A percentile compares a stretch with the other conserved stretches of the same genome.
phyloP scores from a whole-genome alignment of 2,888 invertebrate genomes.

The Lasius platythorax region DNA sequence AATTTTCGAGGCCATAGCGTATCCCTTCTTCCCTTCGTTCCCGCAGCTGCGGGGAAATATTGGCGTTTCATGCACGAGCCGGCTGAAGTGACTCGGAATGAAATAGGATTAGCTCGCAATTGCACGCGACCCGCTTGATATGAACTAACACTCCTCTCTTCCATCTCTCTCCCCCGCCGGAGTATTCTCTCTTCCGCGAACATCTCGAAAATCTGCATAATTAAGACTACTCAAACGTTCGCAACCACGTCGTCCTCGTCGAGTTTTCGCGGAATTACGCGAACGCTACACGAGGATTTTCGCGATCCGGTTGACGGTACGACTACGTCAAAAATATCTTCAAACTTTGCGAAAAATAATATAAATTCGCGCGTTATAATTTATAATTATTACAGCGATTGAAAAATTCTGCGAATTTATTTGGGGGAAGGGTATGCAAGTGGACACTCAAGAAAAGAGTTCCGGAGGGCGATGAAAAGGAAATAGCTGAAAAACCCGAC shows the following conservation, averaged over 20 bases:
- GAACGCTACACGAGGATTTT: slow-evolving; percentile 45
- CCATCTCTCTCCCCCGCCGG: neutral
- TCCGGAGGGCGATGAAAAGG: neutral
- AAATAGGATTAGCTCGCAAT: slow-evolving; percentile 67
- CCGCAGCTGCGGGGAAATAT: slow-evolving; percentile 36
- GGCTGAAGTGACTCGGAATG: slow-evolving; percentile 66
- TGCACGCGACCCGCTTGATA: slow-evolving; percentile 63
- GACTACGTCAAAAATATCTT: slow-evolving; percentile 9
- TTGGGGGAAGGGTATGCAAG: neutral
- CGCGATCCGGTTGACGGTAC: slow-evolving; percentile 18
- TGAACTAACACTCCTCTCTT: slow-evolving; percentile 36
- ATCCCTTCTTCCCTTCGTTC: slow-evolving; percentile 36
- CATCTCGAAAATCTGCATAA: slow-evolving; percentile 65
- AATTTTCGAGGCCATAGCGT: slow-evolving; percentile 43
- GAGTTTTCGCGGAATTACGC: slow-evolving; percentile 39
- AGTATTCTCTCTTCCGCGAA: slow-evolving; percentile 24
- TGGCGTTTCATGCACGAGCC: slow-evolving; percentile 55
- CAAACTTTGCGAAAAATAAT: neutral
- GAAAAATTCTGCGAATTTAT: slow-evolving; percentile 6
- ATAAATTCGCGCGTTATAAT: neutral
- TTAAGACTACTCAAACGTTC: slow-evolving; percentile 66
- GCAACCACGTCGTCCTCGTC: slow-evolving; percentile 6
- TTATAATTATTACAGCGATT: neutral
- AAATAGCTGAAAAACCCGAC: neutral
- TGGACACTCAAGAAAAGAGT: neutral